Percentiles rank a stretch among this genome's conserved stretches.
phyloP scores from a whole-genome alignment of 2,113 vertebrate genomes.

The Nanorana parkeri region DNA sequence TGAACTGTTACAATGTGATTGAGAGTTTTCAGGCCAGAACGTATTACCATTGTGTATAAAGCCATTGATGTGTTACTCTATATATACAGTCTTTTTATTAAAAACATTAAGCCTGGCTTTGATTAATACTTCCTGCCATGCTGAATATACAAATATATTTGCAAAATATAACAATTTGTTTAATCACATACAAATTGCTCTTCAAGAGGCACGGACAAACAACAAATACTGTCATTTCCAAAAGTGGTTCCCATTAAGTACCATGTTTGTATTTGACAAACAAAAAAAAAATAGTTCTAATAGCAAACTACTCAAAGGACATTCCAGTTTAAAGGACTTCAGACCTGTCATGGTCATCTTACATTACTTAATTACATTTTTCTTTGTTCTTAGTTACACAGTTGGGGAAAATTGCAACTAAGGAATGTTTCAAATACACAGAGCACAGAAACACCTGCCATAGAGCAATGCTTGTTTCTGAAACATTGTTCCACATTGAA shows the following conservation, averaged over 20 bases:
- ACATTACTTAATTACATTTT: no score
- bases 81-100: no score
- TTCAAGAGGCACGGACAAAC: constrained; percentile 27
- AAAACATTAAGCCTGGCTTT: no score
- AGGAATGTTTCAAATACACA: constrained; percentile 18
- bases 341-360: neutral
- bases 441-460: neutral
- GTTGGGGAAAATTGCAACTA: constrained; percentile 15
- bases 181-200: constrained; percentile 24
- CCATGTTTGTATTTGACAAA: constrained; percentile 77
- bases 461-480: neutral
- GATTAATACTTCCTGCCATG: no score
- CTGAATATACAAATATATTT: neutral
- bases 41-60: no score
- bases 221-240: constrained; percentile 66
- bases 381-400: neutral
- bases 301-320: constrained; percentile 70
- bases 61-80: no score
- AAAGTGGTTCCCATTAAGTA: constrained; percentile 62
- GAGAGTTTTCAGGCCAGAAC: no score
- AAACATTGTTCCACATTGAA: constrained; percentile 19
- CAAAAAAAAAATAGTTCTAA: constrained; percentile 70
- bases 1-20: no score
- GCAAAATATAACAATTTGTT: neutral
- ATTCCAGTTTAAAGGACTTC: constrained; percentile 62